A percentile compares a stretch with the other conserved stretches of the same genome.
phyloP scores from a whole-genome alignment of 2,888 invertebrate species.

The Syrphus vitripennis region DNA sequence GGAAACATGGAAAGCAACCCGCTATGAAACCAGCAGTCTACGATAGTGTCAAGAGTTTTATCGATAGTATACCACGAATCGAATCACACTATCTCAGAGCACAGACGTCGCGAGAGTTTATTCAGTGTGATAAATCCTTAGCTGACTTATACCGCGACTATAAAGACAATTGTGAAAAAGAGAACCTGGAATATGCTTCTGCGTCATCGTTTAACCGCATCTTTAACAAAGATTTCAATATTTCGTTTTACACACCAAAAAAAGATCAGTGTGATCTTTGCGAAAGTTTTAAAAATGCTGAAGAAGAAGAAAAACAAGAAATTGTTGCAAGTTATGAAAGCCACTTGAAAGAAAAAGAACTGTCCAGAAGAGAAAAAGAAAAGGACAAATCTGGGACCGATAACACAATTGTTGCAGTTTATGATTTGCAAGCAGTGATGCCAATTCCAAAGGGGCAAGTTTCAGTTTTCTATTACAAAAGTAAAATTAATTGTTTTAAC shows the following conservation, averaged over 20 bases:
- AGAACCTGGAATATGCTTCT: not conserved
- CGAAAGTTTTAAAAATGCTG: not conserved
- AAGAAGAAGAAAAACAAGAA: too few species aligned
- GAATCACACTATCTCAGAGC: constrained; percentile 2
- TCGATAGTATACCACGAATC: not conserved
- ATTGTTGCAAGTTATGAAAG: too few species aligned
- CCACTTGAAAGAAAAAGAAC: too few species aligned
- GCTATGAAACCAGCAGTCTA: too few species aligned
- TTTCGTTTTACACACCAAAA: not conserved
- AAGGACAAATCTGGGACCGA: too few species aligned
- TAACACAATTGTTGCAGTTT: too few species aligned
- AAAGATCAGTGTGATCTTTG: not conserved
- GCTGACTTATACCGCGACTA: not conserved
- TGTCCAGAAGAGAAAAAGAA: too few species aligned
- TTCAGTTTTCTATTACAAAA: not conserved
- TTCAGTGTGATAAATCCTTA: constrained; percentile 3
- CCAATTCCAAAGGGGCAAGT: too few species aligned
- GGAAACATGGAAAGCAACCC: constrained; percentile 35
- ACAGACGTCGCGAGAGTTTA: not conserved
- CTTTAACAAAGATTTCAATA: too few species aligned
- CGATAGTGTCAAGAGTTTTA: too few species aligned
- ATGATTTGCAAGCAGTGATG: too few species aligned
- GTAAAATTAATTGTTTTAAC: not conserved
- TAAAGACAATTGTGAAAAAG: not conserved
- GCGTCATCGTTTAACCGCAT: not conserved